These are phyloP conservation scores for Harpalus rufipes DNA, from an alignment of 2,888 invertebrate genomes.

Conservation along the genomic window DNA sequence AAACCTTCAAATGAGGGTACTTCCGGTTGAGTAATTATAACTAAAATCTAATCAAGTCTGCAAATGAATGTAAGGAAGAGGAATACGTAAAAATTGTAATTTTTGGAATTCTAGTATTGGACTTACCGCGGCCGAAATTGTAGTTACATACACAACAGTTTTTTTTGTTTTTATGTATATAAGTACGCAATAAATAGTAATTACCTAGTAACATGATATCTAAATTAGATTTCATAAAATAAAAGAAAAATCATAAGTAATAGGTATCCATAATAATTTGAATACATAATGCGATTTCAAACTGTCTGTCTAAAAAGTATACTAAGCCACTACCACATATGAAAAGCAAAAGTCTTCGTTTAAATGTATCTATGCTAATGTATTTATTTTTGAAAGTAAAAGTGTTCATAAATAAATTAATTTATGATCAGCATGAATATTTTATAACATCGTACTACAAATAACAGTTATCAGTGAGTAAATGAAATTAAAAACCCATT, in stretches of 20 bases:
- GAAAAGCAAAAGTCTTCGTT: neutral
- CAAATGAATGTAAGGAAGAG: no score
- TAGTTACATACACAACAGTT: neutral
- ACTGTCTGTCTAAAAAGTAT: neutral
- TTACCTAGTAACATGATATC: neutral
- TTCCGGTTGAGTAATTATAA: no score
- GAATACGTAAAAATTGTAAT: no score
- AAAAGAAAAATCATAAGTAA: neutral
- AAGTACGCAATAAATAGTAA: neutral
- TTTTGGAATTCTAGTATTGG: no score
- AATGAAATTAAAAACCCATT: constrained; percentile 47
- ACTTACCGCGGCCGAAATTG: no score
- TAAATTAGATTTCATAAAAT: neutral
- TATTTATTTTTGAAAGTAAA: constrained; percentile 37
- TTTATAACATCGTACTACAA: constrained; percentile 11
- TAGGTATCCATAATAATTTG: neutral
- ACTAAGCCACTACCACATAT: neutral
- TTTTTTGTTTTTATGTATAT: neutral
- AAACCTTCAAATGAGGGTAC: no score
- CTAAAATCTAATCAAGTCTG: no score
- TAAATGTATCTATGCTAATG: constrained; percentile 12
- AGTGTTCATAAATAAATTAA: constrained; percentile 43
- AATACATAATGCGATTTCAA: neutral
- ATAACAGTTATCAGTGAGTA: constrained; percentile 33
- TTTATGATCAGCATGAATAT: constrained; percentile 46